A percentile compares a stretch with the other conserved stretches of the same genome.
These are phyloP conservation scores for Phenganax subtilis DNA, from an alignment of 92 coral and sea anemone species.

Conservation along the genomic window DNA sequence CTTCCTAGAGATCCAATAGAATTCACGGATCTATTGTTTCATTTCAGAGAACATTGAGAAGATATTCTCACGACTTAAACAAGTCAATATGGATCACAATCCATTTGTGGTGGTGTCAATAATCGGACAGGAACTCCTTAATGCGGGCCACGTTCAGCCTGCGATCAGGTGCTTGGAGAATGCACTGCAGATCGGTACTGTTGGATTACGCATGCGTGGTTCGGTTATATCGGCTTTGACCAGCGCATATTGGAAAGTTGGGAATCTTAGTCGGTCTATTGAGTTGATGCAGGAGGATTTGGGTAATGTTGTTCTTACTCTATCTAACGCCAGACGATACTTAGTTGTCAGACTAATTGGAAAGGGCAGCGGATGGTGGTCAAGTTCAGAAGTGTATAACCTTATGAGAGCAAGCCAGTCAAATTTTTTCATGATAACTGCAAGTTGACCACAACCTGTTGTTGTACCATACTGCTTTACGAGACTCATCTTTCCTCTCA, in stretches of 20 bases:
- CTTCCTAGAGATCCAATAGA: not conserved
- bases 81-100: slow-evolving; percentile 81
- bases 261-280: slow-evolving; percentile 72
- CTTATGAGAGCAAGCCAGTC: no score
- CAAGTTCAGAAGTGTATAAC: no score
- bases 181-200: slow-evolving; percentile 84
- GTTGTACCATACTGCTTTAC: no score
- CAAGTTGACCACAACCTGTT: no score
- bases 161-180: slow-evolving; percentile 94
- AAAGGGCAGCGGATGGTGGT: no score
- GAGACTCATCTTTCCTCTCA: no score
- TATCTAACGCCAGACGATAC: no score
- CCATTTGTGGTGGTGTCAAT: slow-evolving; percentile 95
- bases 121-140: slow-evolving; percentile 89
- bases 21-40: not conserved
- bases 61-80: slow-evolving; percentile 67
- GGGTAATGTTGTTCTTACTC: no score
- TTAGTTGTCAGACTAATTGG: no score
- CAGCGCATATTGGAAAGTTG: slow-evolving; percentile 97
- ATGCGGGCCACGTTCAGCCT: slow-evolving; percentile 69
- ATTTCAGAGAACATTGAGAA: slow-evolving; percentile 65
- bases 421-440: no score
- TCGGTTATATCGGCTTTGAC: slow-evolving; percentile 96
- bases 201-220: slow-evolving; percentile 88
- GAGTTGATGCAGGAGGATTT: slow-evolving; percentile 90